Evolutionary conservation across 2,888 invertebrate genomes (phyloP).

Genomic region (Chrysina gloriosa): DNA sequence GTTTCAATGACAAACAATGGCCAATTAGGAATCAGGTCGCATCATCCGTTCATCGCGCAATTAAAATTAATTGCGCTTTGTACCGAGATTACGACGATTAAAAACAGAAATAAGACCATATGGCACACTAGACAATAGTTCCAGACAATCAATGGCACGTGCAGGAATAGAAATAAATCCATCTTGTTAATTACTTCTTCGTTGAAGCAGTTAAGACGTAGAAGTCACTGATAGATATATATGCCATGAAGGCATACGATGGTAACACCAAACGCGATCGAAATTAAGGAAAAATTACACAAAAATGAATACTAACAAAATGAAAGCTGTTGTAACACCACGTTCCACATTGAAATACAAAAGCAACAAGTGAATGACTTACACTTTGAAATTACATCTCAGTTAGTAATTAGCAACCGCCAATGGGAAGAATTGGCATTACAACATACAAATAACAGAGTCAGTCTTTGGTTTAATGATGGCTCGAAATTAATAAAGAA

Average conservation of each 20-base stretch:
- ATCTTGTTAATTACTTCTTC: conserved; percentile 12
- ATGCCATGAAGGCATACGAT: background rate
- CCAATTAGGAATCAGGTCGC: conserved; percentile 37
- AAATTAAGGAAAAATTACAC: too few relatives aligned
- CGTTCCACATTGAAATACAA: too few relatives aligned
- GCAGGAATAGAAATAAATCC: conserved; percentile 20
- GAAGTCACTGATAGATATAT: background rate
- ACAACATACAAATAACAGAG: too few relatives aligned
- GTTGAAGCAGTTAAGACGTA: background rate
- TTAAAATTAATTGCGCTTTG: conserved; percentile 36
- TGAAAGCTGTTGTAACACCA: too few relatives aligned
- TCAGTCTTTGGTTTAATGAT: too few relatives aligned
- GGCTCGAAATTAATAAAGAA: too few relatives aligned
- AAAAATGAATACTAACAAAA: too few relatives aligned
- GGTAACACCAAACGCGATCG: too few relatives aligned
- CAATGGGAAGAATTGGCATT: too few relatives aligned
- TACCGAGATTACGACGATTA: conserved; percentile 23
- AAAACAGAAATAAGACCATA: conserved; percentile 22
- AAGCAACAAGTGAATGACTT: too few relatives aligned
- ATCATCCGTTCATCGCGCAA: conserved; percentile 14
- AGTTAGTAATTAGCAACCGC: too few relatives aligned
- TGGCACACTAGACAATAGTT: background rate
- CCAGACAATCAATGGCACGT: conserved; percentile 5
- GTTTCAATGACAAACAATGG: conserved; percentile 40
- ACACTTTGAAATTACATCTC: too few relatives aligned